These are phyloP conservation scores for Lycia hirtaria DNA, from an alignment of 2,888 invertebrate genomes.

Conservation along the genomic window DNA sequence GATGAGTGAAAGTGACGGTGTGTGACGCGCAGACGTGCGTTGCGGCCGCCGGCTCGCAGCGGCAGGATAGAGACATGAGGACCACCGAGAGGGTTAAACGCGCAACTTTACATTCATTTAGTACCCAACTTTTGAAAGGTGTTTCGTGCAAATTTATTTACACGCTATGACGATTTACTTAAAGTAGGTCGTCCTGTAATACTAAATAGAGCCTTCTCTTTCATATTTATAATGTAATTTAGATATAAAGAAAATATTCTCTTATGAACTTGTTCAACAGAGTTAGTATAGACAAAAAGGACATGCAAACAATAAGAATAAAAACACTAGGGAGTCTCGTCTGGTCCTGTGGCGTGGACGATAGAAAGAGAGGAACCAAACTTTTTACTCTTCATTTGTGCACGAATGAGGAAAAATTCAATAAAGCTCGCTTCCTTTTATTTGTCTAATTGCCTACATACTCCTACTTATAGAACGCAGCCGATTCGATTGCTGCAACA, in stretches of 20 bases:
- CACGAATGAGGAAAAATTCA: slow-evolving; percentile 83
- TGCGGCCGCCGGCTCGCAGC: slow-evolving; percentile 51
- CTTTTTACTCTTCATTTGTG: slow-evolving; percentile 79
- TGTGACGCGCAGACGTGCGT: slow-evolving; percentile 59
- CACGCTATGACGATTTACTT: slow-evolving; percentile 48
- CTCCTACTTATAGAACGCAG: slow-evolving; percentile 62
- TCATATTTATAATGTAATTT: slow-evolving; percentile 54
- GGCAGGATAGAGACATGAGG: slow-evolving; percentile 54
- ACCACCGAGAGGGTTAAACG: slow-evolving; percentile 67
- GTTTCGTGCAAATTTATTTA: slow-evolving; percentile 56
- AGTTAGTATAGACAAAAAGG: not conserved
- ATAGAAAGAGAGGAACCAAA: slow-evolving; percentile 71
- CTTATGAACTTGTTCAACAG: slow-evolving; percentile 53
- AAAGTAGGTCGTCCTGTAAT: slow-evolving; percentile 50
- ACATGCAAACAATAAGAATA: slow-evolving; percentile 56
- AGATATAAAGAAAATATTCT: slow-evolving; percentile 10
- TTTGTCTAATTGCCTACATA: slow-evolving; percentile 80
- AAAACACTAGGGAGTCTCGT: slow-evolving; percentile 45
- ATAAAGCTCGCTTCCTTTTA: slow-evolving; percentile 80
- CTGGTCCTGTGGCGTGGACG: slow-evolving; percentile 52
- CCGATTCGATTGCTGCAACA: slow-evolving; percentile 65
- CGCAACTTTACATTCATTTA: slow-evolving; percentile 73
- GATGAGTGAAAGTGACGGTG: slow-evolving; percentile 62
- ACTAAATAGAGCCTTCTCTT: slow-evolving; percentile 41
- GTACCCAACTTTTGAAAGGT: slow-evolving; percentile 56